A percentile compares a stretch with the other conserved stretches of the same genome.
These are phyloP conservation scores for Kryptopterus vitreolus DNA, from an alignment of 2,797 vertebrate genomes.

Conservation along the genomic window DNA sequence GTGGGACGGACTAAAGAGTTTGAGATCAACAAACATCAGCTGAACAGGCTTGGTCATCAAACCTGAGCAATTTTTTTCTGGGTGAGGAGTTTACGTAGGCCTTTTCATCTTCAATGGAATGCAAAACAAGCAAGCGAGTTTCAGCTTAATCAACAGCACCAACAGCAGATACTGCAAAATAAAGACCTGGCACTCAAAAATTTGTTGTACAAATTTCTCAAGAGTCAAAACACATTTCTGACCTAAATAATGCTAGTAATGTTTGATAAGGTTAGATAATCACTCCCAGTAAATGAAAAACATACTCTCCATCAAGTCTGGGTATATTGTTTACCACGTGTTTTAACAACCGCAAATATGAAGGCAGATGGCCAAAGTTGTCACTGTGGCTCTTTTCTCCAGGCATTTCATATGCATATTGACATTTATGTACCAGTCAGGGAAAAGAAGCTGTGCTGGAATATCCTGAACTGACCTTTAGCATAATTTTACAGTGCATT, in stretches of 20 bases:
- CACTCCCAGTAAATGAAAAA: not conserved
- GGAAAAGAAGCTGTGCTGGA: not conserved
- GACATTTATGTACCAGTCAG: not conserved
- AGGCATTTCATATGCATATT: not conserved
- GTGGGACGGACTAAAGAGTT: conserved; percentile 10
- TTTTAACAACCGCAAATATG: not conserved
- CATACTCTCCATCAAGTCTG: no score
- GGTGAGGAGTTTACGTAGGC: not conserved
- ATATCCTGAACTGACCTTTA: not conserved
- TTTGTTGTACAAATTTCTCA: not conserved
- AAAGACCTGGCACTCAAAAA: not conserved
- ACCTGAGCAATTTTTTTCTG: conserved; percentile 31
- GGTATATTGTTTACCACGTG: not conserved
- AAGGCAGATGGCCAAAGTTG: not conserved
- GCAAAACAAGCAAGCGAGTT: not conserved
- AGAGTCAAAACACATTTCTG: not conserved
- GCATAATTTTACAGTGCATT: not conserved
- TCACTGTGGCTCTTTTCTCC: not conserved
- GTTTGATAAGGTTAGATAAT: not conserved
- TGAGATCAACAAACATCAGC: conserved; percentile 30
- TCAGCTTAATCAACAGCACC: conserved; percentile 27
- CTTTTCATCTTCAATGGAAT: not conserved
- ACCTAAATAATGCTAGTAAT: not conserved
- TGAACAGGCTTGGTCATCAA: conserved; percentile 26
- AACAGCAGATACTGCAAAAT: conserved; percentile 10